Evolutionary conservation across 2,888 invertebrate species (phyloP), one percentile per base, ranked within the genome.

Genomic region (Thereva nobilitata): DNA sequence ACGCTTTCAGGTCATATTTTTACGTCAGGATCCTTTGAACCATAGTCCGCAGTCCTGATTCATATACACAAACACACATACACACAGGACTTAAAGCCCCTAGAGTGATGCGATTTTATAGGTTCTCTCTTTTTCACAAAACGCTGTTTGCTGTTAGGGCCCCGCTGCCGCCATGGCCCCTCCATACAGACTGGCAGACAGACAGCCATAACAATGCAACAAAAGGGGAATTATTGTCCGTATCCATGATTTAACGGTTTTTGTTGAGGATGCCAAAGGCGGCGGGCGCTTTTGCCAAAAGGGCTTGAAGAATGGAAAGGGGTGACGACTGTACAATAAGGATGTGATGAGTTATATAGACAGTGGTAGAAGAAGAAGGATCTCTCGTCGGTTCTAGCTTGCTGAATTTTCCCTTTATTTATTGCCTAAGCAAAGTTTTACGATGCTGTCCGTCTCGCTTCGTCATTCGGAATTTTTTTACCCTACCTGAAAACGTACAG

Each of bases 211-310:
- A 23, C 23, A 23, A 23, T 5, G 9, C 50, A 50, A 10, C 23
- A 23, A 50, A 23, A 50, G 6, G 9, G 50, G 23, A 50, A 50
- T 47, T n/a, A 12, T 47, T 47, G 5, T 5, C 35, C 23, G 45
- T 47, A 59, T 59, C 57, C 37, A 45, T 47, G 37, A 59, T 59
- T 59, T 59, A 47, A 45, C 41, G 37, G 34, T 47, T 55, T 57
- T 47, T 23, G 23, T 23, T 8, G 38, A 47, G 57, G 23, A 59
- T 47, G 41, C 47, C 57, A n/a, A n/a, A n/a, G n/a, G n/a, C n/a
- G n/a, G n/a, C n/a, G n/a, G n/a, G n/a, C n/a, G n/a, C n/a, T n/a
- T n/a, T n/a, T 47, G 41, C 47, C 57, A 59, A 59, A 59, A 37
- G 23, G 23, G 23, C 23, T 23, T 2, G 23, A 1, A 1, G 23